Conservation (phyloP, 1,140 invertebrate genomes). For the Drosophila gunungcola region DNA sequence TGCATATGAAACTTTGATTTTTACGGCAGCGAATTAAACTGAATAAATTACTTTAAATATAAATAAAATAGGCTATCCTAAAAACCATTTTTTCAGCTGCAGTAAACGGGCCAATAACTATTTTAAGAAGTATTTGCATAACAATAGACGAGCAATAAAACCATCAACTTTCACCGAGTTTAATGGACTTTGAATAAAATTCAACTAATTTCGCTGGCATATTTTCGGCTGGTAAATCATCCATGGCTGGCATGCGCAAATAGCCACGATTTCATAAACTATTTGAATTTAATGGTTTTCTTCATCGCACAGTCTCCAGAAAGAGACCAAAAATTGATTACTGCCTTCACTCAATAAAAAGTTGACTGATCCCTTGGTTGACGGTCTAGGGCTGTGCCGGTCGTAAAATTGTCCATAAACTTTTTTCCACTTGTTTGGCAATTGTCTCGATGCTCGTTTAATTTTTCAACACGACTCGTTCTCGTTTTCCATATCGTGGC, state of each 20-base stretch:
- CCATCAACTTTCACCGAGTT: slow-evolving; percentile 22
- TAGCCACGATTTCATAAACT: slow-evolving; percentile 46
- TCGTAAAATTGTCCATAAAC: slow-evolving; percentile 54
- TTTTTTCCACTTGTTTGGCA: slow-evolving; percentile 63
- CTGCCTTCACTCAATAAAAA: slow-evolving; percentile 60
- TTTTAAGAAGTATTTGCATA: slow-evolving; percentile 38
- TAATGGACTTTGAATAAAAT: slow-evolving; percentile 45
- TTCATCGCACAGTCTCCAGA: slow-evolving; percentile 23
- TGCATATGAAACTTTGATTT: background rate
- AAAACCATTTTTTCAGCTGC: background rate
- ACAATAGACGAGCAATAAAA: slow-evolving; percentile 33
- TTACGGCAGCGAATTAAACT: slow-evolving; percentile 13
- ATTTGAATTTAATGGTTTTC: slow-evolving; percentile 39
- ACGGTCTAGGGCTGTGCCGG: slow-evolving; percentile 39
- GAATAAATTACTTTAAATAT: too few relatives aligned
- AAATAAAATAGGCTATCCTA: too few relatives aligned
- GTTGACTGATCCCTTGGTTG: slow-evolving; percentile 26
- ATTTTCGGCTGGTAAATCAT: slow-evolving; percentile 30
- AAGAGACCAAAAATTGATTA: slow-evolving; percentile 53
- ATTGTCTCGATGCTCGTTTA: slow-evolving; percentile 72
- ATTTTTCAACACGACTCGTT: slow-evolving; percentile 65
- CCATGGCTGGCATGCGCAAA: slow-evolving; percentile 22
- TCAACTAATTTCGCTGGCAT: slow-evolving; percentile 37
- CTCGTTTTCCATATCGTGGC: slow-evolving; percentile 61
- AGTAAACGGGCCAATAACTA: slow-evolving; percentile 9